Conservation (phyloP, 2,797 vertebrate genomes). For the Columba guinea region DNA sequence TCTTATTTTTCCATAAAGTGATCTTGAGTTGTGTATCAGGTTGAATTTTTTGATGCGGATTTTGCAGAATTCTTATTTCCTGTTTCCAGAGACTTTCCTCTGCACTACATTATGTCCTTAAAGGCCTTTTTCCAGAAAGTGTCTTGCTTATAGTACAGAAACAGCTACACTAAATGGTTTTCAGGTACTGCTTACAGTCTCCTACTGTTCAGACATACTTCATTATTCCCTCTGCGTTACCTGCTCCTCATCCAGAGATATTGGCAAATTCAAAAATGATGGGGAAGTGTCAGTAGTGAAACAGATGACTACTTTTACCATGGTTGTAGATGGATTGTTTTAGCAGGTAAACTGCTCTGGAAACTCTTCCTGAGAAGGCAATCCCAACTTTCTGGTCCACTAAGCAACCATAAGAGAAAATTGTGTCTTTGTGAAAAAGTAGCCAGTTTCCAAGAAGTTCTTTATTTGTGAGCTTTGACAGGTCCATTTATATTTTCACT, state of each 20-base stretch:
- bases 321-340: neutral
- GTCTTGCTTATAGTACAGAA: neutral
- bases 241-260: neutral
- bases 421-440: neutral
- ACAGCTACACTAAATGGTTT: neutral
- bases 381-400: neutral
- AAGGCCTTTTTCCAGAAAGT: neutral
- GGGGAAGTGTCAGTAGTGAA: neutral
- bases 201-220: neutral
- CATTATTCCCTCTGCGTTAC: neutral
- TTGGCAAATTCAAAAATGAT: neutral
- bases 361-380: neutral
- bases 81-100: neutral
- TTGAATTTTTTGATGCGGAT: neutral
- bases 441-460: neutral
- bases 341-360: neutral
- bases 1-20: neutral
- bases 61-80: neutral
- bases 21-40: neutral
- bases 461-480: neutral
- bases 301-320: neutral
- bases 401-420: neutral
- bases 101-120: neutral
- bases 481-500: neutral
- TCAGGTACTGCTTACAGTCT: neutral